A percentile compares a stretch with the other conserved stretches of the same genome.
Evolutionary conservation across 2,888 invertebrate genomes (phyloP).

Genomic region (Lumbricus terrestris): DNA sequence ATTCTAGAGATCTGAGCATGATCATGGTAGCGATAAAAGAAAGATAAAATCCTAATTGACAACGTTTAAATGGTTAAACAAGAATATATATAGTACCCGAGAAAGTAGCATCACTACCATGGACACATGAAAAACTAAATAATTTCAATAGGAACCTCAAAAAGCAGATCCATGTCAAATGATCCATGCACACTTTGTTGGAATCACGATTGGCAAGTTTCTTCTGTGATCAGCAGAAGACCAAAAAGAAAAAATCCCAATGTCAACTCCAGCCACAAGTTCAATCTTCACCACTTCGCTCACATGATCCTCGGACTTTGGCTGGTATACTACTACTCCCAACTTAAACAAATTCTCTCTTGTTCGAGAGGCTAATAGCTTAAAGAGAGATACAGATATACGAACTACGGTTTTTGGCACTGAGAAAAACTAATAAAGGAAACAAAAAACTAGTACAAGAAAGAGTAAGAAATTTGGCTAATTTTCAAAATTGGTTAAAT

Average conservation of each 20-base stretch:
- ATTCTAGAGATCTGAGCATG: neutral
- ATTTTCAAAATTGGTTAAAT: neutral
- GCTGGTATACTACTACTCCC: neutral
- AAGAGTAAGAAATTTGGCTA: neutral
- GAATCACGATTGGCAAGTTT: constrained; percentile 26
- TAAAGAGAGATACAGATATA: neutral
- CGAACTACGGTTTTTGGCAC: neutral
- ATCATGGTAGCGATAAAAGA: neutral
- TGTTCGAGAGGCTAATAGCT: neutral
- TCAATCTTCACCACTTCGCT: neutral
- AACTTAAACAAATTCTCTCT: neutral
- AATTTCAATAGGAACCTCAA: neutral
- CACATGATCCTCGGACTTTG: neutral
- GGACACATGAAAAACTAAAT: neutral
- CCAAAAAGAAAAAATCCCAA: neutral
- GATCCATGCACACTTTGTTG: neutral
- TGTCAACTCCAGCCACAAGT: neutral
- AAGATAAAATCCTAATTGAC: neutral
- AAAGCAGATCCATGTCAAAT: neutral
- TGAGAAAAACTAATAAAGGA: neutral
- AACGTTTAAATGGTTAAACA: neutral
- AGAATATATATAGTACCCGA: neutral
- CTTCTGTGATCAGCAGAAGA: constrained; percentile 15
- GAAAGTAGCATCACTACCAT: neutral
- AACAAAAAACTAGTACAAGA: neutral